Conservation (phyloP, 2,797 vertebrate genomes). For the Sphenopsis melanotis region DNA sequence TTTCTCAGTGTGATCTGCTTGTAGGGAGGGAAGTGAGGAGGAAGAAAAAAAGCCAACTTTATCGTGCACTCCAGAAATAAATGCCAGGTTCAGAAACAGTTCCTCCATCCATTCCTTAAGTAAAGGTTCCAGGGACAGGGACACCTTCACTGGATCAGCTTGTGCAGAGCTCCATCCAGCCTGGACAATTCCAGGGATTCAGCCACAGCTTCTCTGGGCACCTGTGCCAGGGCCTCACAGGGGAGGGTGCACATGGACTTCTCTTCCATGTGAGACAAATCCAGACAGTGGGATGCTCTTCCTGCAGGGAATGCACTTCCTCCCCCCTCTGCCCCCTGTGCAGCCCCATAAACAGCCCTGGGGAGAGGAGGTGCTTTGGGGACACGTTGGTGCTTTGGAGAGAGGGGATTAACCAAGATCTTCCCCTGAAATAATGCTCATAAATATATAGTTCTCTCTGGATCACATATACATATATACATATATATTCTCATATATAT, state of each 20-base stretch:
- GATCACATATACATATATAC: neutral
- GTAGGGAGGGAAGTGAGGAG: neutral
- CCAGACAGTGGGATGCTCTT: neutral
- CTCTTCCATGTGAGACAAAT: neutral
- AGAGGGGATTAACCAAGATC: neutral
- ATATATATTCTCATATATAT: neutral
- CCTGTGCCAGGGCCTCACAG: neutral
- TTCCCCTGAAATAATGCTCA: neutral
- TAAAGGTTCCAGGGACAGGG: neutral
- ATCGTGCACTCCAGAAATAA: neutral
- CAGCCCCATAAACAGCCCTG: neutral
- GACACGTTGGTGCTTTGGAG: neutral
- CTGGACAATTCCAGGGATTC: neutral
- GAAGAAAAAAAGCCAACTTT: neutral
- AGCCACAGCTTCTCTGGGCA: neutral
- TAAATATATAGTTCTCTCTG: neutral
- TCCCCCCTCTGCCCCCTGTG: neutral
- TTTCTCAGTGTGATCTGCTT: constrained; percentile 29
- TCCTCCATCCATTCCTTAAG: neutral
- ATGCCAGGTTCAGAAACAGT: neutral
- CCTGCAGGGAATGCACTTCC: neutral
- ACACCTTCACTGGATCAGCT: neutral
- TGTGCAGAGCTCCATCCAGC: neutral
- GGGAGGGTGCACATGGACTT: neutral
- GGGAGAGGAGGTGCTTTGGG: neutral